Percentiles rank a stretch among this genome's conserved stretches.
phyloP scores from a whole-genome alignment of 2,113 vertebrate species.

The Morone chrysops region DNA sequence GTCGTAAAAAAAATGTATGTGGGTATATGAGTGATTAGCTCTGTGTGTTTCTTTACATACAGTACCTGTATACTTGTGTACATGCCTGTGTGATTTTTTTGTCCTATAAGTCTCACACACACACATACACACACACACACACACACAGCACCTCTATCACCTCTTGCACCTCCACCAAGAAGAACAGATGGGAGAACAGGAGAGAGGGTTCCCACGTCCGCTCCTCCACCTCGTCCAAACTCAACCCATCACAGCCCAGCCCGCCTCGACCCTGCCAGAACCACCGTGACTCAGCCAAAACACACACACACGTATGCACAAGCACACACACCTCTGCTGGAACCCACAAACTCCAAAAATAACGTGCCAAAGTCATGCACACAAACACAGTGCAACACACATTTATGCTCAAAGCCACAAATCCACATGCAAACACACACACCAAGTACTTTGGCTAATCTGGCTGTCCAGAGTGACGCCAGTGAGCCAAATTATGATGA shows the following conservation, averaged over 20 bases:
- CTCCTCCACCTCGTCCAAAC: conserved; percentile 68
- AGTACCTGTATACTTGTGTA: not conserved
- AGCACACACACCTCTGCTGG: conserved; percentile 49
- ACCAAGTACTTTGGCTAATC: conserved; percentile 31
- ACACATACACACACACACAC: conserved; percentile 38
- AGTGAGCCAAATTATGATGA: conserved; percentile 58
- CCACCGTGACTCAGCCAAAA: conserved; percentile 74
- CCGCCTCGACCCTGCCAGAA: conserved; percentile 72
- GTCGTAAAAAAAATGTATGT: too few relatives aligned
- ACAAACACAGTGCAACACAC: conserved; percentile 37
- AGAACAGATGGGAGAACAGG: conserved; percentile 81
- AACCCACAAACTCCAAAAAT: conserved; percentile 33
- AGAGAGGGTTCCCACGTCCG: conserved; percentile 78
- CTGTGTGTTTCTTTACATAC: not conserved
- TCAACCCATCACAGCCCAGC: conserved; percentile 54
- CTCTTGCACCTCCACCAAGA: conserved; percentile 59
- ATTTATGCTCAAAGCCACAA: conserved; percentile 13
- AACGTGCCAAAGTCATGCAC: conserved; percentile 35
- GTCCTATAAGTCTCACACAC: not conserved
- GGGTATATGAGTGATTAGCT: not conserved
- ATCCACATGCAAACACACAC: conserved; percentile 22
- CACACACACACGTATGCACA: conserved; percentile 47
- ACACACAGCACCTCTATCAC: conserved; percentile 44
- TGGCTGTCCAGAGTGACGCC: conserved; percentile 22
- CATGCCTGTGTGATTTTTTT: conserved; percentile 13